Base-by-base conservation (phyloP, 2,888 invertebrate genomes). In the Zelleria hepariella region DNA sequence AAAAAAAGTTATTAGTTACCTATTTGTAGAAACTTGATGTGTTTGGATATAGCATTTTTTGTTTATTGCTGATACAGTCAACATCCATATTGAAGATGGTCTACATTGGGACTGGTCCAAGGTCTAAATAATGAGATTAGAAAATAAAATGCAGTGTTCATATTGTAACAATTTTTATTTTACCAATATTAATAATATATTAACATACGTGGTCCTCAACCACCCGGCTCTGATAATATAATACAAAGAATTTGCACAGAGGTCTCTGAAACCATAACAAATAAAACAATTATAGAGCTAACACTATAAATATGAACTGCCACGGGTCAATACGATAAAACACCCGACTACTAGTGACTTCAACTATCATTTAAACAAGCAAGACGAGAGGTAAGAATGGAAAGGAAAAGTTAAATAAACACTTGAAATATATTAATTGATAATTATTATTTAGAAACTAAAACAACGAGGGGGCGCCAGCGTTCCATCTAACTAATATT, bases 181-280 rank as follows among this genome's bases (percentile, higher is more conserved):
- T 86, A 88, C 84, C 87, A 87, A 86, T 87, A 87, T 87, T 84
- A 86, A 82, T 86, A 86, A 88, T 88, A 88, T 87, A 87, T 88
- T 87, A 88, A 87, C 87, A 87, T 83, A 86, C 78, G 87, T 86
- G 87, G 87, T 86, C 85, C 82, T 74, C 68, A 77, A 80, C 86
- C 87, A 87, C 86, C 81, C 79, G 81, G 77, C 77, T 84, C 83
- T 82, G 80, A 86, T 80, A 84, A 86, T 86, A 87, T 87, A 82
- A 84, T 87, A 88, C 87, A 88, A 85, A 82, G 82, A 82, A 86
- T 86, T 86, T 86, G 80, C 86, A 81, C 84, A 80, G 76, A 77
- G 84, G 82, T 82, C 74, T 76, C 71, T 72, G 73, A 82, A 84
- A 83, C 85, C 80, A 86, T 85, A 87, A 87, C 86, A 86, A 86